Base-by-base conservation (phyloP, 1,140 invertebrate genomes). In the Parasteatoda tepidariorum region DNA sequence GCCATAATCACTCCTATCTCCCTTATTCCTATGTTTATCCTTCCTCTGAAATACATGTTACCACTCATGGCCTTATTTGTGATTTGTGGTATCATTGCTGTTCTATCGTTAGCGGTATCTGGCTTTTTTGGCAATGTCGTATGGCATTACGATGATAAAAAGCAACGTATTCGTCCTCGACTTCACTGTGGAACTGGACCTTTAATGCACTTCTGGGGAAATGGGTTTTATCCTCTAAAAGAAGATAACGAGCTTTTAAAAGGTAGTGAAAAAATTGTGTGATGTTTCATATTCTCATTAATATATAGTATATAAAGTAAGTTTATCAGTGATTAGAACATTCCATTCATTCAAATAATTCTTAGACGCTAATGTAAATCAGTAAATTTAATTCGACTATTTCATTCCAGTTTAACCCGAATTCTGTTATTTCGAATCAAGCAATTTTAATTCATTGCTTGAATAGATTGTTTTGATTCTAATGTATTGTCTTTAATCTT, bases 181-280 rank as follows among this genome's bases (percentile, higher is more conserved):
- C 31, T 83, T 3, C 84, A 85, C 41, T 85, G 79, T 34, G 84
- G 84, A 0, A 68, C 30, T 2, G 84, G 84, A 15, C 84, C 84
- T 2, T 4, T 62, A n/a, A 26, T 75, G 24, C 81, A 84, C 48
- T 85, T 83, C 31, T 85, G 79, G 79, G 84, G 84, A 2, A 83
- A 83, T 9, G 81, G 81, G 2, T 83, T 83, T 24, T 83, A 73
- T 31, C 57, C 68, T 1, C 18, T 15, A 0, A 55, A 55, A 73
- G 68, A 73, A 2, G 68, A 73, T 26, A 73, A 57, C 7, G 2
- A 28, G 31, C 68, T 48, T 18, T 41, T 67, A 22, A 34, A 34
- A 15, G 15, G 24, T 2, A 48, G 4, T 4, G 64, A 67, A 9
- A 67, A 67, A 11, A 41, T 67, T 3, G 64, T 67, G 11, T 67